These are phyloP conservation scores for Cremastinae sp. DNA, from an alignment of 2,888 invertebrate genomes.

Conservation along the genomic window DNA sequence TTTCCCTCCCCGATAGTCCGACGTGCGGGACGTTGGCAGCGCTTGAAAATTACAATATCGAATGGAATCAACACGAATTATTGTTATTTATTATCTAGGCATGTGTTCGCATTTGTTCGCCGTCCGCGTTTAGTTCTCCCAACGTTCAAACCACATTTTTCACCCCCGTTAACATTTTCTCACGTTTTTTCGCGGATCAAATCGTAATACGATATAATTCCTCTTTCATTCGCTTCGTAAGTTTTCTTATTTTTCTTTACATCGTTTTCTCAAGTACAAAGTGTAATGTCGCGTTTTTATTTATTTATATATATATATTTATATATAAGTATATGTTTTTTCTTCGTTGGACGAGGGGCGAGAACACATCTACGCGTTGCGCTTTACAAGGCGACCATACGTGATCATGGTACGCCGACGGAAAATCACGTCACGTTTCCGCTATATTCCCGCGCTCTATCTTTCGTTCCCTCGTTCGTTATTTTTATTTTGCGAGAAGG, in stretches of 20 bases:
- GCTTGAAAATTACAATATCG: constrained; percentile 54
- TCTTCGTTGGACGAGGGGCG: constrained; percentile 2
- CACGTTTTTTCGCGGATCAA: constrained; percentile 27
- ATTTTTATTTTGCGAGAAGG: constrained; percentile 47
- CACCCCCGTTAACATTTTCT: no score
- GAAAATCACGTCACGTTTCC: constrained; percentile 49
- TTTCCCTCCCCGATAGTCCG: neutral
- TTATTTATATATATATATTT: constrained; percentile 5
- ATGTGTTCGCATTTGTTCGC: constrained; percentile 25
- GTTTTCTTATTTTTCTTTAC: constrained; percentile 18
- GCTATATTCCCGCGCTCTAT: constrained; percentile 22
- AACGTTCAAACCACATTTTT: no score
- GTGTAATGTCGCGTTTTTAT: constrained; percentile 43
- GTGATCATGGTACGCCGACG: constrained; percentile 21
- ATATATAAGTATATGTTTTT: neutral
- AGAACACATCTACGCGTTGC: constrained; percentile 1
- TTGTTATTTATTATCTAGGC: constrained; percentile 53
- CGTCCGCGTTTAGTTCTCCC: neutral
- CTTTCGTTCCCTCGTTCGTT: constrained; percentile 23
- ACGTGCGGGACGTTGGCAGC: constrained; percentile 44
- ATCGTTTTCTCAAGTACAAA: constrained; percentile 48
- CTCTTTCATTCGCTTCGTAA: constrained; percentile 38
- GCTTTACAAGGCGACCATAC: constrained; percentile 24
- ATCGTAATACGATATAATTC: constrained; percentile 38
- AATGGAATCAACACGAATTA: constrained; percentile 58